Evolutionary conservation across 2,113 vertebrate genomes (phyloP), one percentile per base, ranked within the genome.

Genomic region (Heliornis fulica): DNA sequence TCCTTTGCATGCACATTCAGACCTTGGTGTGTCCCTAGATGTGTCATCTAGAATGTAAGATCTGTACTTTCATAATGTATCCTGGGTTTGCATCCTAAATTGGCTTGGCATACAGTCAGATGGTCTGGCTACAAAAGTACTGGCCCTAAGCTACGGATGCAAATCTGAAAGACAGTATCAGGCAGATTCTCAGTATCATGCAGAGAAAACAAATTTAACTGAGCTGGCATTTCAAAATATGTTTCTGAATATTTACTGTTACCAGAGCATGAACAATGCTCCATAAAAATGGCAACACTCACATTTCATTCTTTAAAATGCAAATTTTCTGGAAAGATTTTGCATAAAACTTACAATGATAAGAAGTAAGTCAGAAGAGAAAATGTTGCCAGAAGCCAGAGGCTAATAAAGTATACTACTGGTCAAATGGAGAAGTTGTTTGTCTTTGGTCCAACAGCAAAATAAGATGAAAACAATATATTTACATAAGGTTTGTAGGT

Each of bases 331-430:
- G 57, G 74, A 65, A 93, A 81, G 32, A 69, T 25, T 93, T 92
- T 50, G 48, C 66, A 57, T 83, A 90, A 80, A 84, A 72, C 23
- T 87, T 86, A 79, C 22, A 92, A 53, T 64, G 59, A 81, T 61
- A 50, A 71, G 63, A 96, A 95, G 61, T 57, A 66, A 19, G 61
- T 93, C 78, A 80, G 78, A 92, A 83, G 75, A 86, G 32, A 65
- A 51, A 75, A 60, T 14, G 11, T 50, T 90, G 66, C 53, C 84
- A 82, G 23, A 95, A 96, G 91, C 66, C 54, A 68, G 11, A 76
- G 16, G 25, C 80, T 93, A 88, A 70, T 90, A 92, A 92, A 96
- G 89, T 64, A 82, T 23, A 86, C 32, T 79, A 84, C 31, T 53
- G 22, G 20, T 89, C 79, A 90, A 94, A 89, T 43, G 41, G 15